These are phyloP conservation scores for Drosophila lacteicornis DNA, from an alignment of 1,140 invertebrate genomes.

Conservation along the genomic window DNA sequence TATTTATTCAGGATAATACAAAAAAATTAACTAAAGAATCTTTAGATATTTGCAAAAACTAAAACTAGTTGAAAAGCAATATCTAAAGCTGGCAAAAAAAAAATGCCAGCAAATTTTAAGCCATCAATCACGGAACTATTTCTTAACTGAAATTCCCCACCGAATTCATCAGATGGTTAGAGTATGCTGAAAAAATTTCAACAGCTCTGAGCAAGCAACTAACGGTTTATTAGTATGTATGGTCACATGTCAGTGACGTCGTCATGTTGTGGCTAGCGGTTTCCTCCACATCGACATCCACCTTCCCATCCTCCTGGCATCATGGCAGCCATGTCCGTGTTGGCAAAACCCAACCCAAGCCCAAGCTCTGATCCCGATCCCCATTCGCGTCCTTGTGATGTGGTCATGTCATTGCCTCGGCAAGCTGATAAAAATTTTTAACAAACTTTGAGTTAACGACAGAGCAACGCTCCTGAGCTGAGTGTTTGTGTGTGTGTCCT, in stretches of 20 bases:
- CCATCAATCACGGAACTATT: slow-evolving; percentile 45
- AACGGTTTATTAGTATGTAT: slow-evolving; percentile 78
- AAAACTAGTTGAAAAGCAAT: background rate
- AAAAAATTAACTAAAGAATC: background rate
- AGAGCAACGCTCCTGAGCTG: slow-evolving; percentile 34
- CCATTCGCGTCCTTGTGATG: slow-evolving; percentile 62
- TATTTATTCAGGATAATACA: no score
- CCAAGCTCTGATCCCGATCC: slow-evolving; percentile 1
- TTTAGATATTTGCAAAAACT: background rate
- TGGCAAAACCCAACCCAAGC: background rate
- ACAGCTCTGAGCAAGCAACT: slow-evolving; percentile 51
- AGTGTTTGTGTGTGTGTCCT: slow-evolving; percentile 22
- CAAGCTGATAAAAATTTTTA: slow-evolving; percentile 78
- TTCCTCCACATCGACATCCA: slow-evolving; percentile 7
- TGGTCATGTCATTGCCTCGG: slow-evolving; percentile 79
- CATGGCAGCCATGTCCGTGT: slow-evolving; percentile 48
- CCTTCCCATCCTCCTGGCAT: slow-evolving; percentile 16
- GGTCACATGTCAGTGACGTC: slow-evolving; percentile 58
- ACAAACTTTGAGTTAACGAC: slow-evolving; percentile 83
- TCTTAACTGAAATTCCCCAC: slow-evolving; percentile 40
- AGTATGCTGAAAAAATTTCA: slow-evolving; percentile 40
- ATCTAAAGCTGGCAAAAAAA: background rate
- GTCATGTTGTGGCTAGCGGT: slow-evolving; percentile 67
- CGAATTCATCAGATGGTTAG: slow-evolving; percentile 35
- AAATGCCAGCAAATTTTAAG: slow-evolving; percentile 10